These are phyloP conservation scores for Chymomyza amoena DNA, from an alignment of 2,888 invertebrate genomes.

Conservation along the genomic window DNA sequence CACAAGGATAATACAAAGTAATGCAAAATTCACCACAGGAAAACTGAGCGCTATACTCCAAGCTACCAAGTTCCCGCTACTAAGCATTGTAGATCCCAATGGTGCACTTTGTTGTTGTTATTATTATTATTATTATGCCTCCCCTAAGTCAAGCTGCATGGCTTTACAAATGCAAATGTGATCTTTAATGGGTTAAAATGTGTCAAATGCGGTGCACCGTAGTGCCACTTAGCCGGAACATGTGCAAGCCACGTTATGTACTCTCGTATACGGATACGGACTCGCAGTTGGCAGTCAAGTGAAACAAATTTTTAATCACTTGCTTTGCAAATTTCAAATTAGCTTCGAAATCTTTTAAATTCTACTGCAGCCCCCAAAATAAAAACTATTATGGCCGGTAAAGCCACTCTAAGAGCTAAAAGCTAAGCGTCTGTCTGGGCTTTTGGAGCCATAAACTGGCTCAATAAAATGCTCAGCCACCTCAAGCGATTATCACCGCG, in stretches of 20 bases:
- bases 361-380: not conserved
- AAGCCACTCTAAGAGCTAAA: not conserved
- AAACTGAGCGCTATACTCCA: constrained; percentile 31
- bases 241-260: not conserved
- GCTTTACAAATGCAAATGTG: constrained; percentile 46
- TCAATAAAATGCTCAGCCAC: constrained; percentile 33
- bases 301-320: constrained; percentile 39
- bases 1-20: constrained; percentile 55
- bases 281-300: not conserved
- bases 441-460: constrained; percentile 32
- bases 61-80: constrained; percentile 16
- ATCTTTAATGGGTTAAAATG: constrained; percentile 49
- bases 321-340: constrained; percentile 1
- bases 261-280: not conserved
- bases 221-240: constrained; percentile 25
- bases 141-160: constrained; percentile 10
- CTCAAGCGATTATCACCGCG: constrained; percentile 45
- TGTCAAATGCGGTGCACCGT: constrained; percentile 41
- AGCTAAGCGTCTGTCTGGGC: constrained; percentile 6
- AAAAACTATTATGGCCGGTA: not conserved
- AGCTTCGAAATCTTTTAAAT: not conserved
- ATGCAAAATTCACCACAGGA: constrained; percentile 57
- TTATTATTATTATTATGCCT: not conserved
- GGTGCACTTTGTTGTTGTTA: constrained; percentile 21
- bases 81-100: constrained; percentile 19